Conservation (phyloP, 1,140 invertebrate species). For the Copidosoma floridanum region DNA sequence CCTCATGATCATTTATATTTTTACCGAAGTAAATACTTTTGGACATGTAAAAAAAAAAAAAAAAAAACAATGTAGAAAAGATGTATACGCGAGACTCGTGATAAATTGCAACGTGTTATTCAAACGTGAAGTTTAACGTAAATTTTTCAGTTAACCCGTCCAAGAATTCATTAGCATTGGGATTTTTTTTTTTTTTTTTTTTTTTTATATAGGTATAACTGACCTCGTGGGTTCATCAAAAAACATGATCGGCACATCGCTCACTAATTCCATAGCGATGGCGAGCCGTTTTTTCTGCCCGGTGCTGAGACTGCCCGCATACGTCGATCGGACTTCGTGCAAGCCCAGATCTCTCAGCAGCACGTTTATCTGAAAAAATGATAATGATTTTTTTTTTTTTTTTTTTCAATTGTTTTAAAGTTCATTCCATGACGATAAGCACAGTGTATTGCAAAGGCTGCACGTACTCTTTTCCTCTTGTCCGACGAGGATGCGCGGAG, state of each 20-base stretch:
- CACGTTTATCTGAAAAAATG: slow-evolving; percentile 61
- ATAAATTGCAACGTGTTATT: too few relatives aligned
- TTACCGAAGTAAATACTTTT: too few relatives aligned
- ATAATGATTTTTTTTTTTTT: not conserved
- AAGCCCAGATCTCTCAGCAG: slow-evolving; percentile 73
- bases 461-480: not conserved
- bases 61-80: too few relatives aligned
- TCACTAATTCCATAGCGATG: slow-evolving; percentile 80
- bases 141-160: too few relatives aligned
- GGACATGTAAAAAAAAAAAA: too few relatives aligned
- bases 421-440: not conserved
- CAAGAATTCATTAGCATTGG: too few relatives aligned
- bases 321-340: slow-evolving; percentile 65
- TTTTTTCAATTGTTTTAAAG: not conserved
- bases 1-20: too few relatives aligned
- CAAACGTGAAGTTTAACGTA: too few relatives aligned
- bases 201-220: too few relatives aligned
- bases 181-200: too few relatives aligned
- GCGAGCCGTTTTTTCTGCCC: slow-evolving; percentile 85
- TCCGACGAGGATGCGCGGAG: slow-evolving; percentile 49
- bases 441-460: too few relatives aligned
- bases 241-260: slow-evolving; percentile 87
- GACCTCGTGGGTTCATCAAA: slow-evolving; percentile 82
- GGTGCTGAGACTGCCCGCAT: slow-evolving; percentile 74
- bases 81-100: too few relatives aligned